Percentiles rank a stretch among this genome's conserved stretches.
phyloP scores from a whole-genome alignment of 2,888 invertebrate species.

The Agrotis clavis region DNA sequence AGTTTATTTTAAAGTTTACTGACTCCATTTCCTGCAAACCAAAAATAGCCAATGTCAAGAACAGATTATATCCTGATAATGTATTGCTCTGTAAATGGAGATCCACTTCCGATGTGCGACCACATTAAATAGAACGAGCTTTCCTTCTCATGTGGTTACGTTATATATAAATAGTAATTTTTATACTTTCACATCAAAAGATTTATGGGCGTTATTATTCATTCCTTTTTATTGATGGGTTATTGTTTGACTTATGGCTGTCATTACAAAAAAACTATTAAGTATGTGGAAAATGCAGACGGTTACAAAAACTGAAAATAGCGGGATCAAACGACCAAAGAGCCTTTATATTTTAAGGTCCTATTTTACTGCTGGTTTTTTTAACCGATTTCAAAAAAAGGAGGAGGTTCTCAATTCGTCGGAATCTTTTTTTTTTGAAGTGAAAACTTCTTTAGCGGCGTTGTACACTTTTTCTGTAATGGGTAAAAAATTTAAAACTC shows the following conservation, averaged over 20 bases:
- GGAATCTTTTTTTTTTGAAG: too few species aligned
- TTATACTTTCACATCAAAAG: constrained; percentile 9
- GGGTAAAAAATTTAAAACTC: too few species aligned
- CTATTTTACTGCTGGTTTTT: too few species aligned
- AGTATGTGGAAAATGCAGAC: too few species aligned
- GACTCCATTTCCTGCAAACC: constrained; percentile 38
- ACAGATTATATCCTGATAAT: constrained; percentile 28
- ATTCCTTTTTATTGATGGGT: constrained; percentile 1
- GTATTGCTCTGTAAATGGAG: constrained; percentile 23
- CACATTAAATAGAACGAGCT: constrained; percentile 14
- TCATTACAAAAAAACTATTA: not conserved
- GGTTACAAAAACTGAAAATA: too few species aligned
- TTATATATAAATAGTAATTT: constrained; percentile 16
- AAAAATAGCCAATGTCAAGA: constrained; percentile 49
- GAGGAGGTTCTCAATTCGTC: too few species aligned
- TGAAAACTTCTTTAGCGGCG: too few species aligned
- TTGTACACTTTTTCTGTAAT: too few species aligned
- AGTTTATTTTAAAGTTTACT: constrained; percentile 34
- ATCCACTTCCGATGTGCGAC: constrained; percentile 33
- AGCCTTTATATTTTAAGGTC: too few species aligned
- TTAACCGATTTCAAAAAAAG: too few species aligned
- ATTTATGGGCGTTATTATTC: constrained; percentile 17
- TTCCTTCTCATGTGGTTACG: constrained; percentile 17
- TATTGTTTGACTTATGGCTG: not conserved
- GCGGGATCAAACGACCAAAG: too few species aligned